A percentile compares a stretch with the other conserved stretches of the same genome.
Conservation (phyloP, 2,113 vertebrate species). For the Xiphophorus maculatus region DNA sequence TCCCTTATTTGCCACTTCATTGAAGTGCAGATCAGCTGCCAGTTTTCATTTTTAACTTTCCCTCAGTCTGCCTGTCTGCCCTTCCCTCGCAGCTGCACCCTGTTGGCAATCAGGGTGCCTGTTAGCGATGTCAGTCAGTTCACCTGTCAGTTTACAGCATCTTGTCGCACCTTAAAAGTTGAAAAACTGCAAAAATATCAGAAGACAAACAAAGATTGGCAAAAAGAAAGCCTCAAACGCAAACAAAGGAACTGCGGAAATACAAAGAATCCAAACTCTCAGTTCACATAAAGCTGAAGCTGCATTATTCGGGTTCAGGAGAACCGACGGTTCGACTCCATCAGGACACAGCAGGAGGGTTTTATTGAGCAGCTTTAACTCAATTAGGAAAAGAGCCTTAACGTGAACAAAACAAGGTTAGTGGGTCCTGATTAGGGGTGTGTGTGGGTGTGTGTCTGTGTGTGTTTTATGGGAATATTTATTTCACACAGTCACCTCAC, state of each 20-base stretch:
- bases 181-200: no score
- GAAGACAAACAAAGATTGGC: no score
- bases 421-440: conserved; percentile 30
- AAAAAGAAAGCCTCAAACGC: not conserved
- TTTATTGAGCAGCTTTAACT: conserved; percentile 61
- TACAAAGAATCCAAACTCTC: not conserved
- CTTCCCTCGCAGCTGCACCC: no score
- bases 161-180: no score
- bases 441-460: conserved; percentile 10
- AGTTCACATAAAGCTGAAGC: not conserved
- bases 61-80: no score
- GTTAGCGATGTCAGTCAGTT: no score
- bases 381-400: conserved; percentile 61
- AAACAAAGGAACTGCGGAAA: not conserved
- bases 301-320: conserved; percentile 6
- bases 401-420: conserved; percentile 65
- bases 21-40: no score
- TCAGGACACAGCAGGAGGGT: conserved; percentile 47
- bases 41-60: no score
- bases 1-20: no score
- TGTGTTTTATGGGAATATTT: conserved; percentile 3
- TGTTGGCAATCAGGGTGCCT: no score
- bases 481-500: not conserved
- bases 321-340: conserved; percentile 11
- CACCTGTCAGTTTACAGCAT: no score